phyloP scores from a whole-genome alignment of 1,140 invertebrate genomes.

The Drosophila sucinea region DNA sequence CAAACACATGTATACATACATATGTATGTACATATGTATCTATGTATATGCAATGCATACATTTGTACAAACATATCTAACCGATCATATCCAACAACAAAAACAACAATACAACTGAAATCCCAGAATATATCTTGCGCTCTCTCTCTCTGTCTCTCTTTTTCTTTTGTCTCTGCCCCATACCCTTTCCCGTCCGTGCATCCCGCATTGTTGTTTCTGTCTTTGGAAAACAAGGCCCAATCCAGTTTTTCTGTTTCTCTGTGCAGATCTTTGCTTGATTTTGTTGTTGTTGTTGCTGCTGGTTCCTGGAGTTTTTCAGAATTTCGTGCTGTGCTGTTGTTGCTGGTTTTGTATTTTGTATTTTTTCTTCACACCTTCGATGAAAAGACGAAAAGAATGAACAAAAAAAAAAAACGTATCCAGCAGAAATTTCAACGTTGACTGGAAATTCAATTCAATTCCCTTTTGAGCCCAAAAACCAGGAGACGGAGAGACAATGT shows the following conservation, averaged over 20 bases:
- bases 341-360: slow-evolving; percentile 68
- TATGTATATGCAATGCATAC: slow-evolving; percentile 13
- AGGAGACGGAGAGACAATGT: slow-evolving; percentile 38
- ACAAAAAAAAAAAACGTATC: slow-evolving; percentile 10
- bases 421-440: slow-evolving; percentile 70
- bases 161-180: slow-evolving; percentile 35
- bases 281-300: slow-evolving; percentile 54
- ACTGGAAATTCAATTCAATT: slow-evolving; percentile 81
- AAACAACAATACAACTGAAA: slow-evolving; percentile 63
- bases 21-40: slow-evolving; percentile 28
- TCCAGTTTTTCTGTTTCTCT: slow-evolving; percentile 65
- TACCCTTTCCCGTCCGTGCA: slow-evolving; percentile 3
- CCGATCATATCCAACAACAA: slow-evolving; percentile 67
- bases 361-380: slow-evolving; percentile 79
- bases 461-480: slow-evolving; percentile 58
- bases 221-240: slow-evolving; percentile 70
- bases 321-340: slow-evolving; percentile 68
- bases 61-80: slow-evolving; percentile 42
- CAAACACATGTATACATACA: slow-evolving; percentile 32
- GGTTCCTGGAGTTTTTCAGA: slow-evolving; percentile 71
- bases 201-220: slow-evolving; percentile 21
- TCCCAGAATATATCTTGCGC: slow-evolving; percentile 54
- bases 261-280: slow-evolving; percentile 74
- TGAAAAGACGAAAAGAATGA: slow-evolving; percentile 61
- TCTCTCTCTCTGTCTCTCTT: slow-evolving; percentile 31